Conservation (phyloP, 2,888 invertebrate genomes). For the Clostera curtula region DNA sequence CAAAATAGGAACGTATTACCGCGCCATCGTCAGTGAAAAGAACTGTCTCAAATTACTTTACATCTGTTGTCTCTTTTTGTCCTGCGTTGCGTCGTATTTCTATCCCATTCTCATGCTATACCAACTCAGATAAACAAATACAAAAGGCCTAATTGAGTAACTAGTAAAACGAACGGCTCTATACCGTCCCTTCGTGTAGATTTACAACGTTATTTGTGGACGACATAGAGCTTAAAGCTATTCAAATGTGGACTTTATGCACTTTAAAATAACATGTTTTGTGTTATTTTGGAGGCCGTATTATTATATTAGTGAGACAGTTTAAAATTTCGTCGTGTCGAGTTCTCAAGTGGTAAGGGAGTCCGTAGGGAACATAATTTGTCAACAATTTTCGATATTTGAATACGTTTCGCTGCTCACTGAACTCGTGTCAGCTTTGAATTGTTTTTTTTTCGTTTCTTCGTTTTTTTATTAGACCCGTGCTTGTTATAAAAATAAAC, state of each 20-base stretch:
- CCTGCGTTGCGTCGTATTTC: conserved; percentile 18
- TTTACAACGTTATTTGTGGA: conserved; percentile 29
- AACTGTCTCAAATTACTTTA: conserved; percentile 74
- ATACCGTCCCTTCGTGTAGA: conserved; percentile 62
- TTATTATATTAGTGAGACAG: conserved; percentile 27
- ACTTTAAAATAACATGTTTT: conserved; percentile 10
- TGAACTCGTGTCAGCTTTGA: conserved; percentile 70
- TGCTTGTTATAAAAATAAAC: conserved; percentile 28
- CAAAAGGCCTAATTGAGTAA: conserved; percentile 77
- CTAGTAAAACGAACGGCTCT: conserved; percentile 72
- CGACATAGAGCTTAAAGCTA: conserved; percentile 6
- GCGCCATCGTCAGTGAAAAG: conserved; percentile 67
- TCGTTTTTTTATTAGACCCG: conserved; percentile 40
- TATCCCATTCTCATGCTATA: conserved; percentile 52
- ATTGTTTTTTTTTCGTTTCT: conserved; percentile 58
- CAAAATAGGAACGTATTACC: conserved; percentile 73
- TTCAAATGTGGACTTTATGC: conserved; percentile 23
- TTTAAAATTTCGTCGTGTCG: conserved; percentile 60
- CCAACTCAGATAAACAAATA: conserved; percentile 75
- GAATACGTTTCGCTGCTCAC: conserved; percentile 71
- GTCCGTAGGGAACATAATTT: conserved; percentile 72
- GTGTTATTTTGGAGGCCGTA: conserved; percentile 4
- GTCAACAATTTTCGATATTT: conserved; percentile 75
- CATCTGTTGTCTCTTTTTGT: conserved; percentile 36
- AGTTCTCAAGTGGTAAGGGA: conserved; percentile 70